phyloP scores from a whole-genome alignment of 2,797 vertebrate genomes.

The Pteronotus mesoamericanus region DNA sequence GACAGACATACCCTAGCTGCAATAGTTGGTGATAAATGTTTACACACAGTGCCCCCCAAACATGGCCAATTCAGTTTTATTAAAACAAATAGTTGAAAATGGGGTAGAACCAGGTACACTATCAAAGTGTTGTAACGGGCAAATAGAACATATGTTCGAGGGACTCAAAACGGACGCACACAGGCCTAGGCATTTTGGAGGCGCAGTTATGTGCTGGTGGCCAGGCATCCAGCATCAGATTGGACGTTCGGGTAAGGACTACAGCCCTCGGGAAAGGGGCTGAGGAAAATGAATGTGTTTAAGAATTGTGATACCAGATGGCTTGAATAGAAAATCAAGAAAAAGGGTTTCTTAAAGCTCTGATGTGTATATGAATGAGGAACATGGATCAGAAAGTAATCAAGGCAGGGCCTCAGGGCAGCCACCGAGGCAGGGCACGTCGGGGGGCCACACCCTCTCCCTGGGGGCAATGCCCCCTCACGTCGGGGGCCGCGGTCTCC shows the following conservation, averaged over 20 bases:
- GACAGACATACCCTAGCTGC: not conserved
- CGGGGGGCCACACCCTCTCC: not conserved
- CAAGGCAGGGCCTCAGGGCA: not conserved
- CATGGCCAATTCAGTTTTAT: not conserved
- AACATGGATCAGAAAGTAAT: not conserved
- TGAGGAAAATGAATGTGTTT: not conserved
- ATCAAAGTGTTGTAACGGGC: not conserved
- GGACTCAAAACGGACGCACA: not conserved
- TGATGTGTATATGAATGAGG: not conserved
- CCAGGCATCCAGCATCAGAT: too few species aligned
- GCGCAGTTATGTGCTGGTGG: accelerated
- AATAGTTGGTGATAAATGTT: not conserved
- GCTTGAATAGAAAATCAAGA: not conserved
- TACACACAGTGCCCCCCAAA: not conserved
- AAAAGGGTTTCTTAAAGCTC: not conserved
- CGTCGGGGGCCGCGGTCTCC: not conserved
- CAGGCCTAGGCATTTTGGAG: not conserved
- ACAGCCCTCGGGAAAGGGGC: not conserved
- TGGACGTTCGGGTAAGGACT: not conserved
- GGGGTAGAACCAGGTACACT: not conserved
- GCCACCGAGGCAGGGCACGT: too few species aligned
- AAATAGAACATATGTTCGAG: not conserved
- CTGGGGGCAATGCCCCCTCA: too few species aligned
- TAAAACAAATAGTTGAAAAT: not conserved
- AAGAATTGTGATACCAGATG: not conserved